Evolutionary conservation across 2,797 vertebrate genomes (phyloP).

Genomic region (Artibeus jamaicensis): DNA sequence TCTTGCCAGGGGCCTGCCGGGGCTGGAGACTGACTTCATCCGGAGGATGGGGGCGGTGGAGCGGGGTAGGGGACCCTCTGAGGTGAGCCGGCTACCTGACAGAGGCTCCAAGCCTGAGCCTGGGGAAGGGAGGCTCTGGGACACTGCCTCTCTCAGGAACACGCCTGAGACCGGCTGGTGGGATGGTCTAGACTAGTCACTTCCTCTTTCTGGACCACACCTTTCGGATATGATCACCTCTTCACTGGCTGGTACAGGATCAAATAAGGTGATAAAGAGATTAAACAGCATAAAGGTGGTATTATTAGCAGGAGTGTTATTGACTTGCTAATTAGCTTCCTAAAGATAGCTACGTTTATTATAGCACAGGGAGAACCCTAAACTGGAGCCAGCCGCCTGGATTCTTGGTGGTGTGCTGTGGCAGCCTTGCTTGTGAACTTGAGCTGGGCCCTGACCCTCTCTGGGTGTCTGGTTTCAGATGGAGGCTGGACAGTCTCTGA

Average conservation of each 20-base stretch:
- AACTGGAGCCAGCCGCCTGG: slow-evolving; percentile 18
- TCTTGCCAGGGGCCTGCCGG: background rate
- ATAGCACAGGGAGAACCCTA: slow-evolving; percentile 60
- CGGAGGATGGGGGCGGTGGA: background rate
- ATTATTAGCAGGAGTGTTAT: slow-evolving; percentile 75
- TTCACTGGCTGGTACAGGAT: slow-evolving; percentile 35
- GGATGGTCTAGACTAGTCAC: background rate
- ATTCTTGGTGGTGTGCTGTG: background rate
- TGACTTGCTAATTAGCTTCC: slow-evolving; percentile 75
- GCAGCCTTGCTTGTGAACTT: slow-evolving; percentile 50
- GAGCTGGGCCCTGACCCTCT: slow-evolving; percentile 11
- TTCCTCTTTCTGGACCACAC: slow-evolving; percentile 30
- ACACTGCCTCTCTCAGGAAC: background rate
- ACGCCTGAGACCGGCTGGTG: background rate
- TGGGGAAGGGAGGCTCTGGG: background rate
- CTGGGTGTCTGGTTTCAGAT: slow-evolving; percentile 14
- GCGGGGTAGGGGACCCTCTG: too few species aligned
- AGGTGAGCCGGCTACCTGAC: background rate
- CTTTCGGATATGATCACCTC: slow-evolving; percentile 8
- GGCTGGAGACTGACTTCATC: background rate
- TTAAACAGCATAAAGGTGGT: slow-evolving; percentile 70
- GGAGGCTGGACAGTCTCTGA: background rate
- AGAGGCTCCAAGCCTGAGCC: background rate
- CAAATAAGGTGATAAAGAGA: slow-evolving; percentile 71
- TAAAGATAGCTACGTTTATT: slow-evolving; percentile 73